Evolutionary conservation across 2,797 vertebrate species (phyloP), one percentile per base, ranked within the genome.

Genomic region (Melanotaenia boesemani): DNA sequence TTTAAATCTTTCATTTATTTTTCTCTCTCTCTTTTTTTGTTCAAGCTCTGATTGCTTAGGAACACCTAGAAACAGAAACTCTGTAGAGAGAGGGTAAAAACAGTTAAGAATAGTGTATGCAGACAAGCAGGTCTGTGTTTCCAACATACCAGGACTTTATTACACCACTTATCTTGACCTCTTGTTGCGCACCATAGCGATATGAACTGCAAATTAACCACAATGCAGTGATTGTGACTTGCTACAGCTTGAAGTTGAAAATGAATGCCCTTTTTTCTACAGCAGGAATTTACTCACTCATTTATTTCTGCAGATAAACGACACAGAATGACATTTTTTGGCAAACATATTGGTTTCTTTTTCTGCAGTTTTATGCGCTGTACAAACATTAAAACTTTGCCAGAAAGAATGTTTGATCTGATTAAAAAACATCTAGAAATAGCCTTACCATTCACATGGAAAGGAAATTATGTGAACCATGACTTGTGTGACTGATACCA

Each of bases 111-210:
- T 20, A 66, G 32, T 60, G 72, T 22, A 41, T 37, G 67, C 32
- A 76, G 60, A 76, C 20, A 80, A 76, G 65, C 24, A 62, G 44
- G 32, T 68, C 39, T 64, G 60, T 76, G 57, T 79, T 65, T 69
- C 57, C 6, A 48, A 48, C 61, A 55, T 9, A 66, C 69, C 82
- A 80, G 65, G 18, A 83, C 65, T 68, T 72, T 44, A 70, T 81
- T 69, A 67, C 65, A 41, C 28, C 36, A 77, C 63, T 80, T 68
- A 75, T 62, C 71, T 69, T 65, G 36, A 72, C 68, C 52, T 48
- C 61, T 52, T 60, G 26, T 69, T 74, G 36, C 0, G 16, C 46
- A 54, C 57, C 46, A 66, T 13, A 77, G 59, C 64, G 59, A 57
- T 32, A 69, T 2, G 22, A 79, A 58, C 58, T 67, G 50, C 24